Evolutionary conservation across 2,797 vertebrate species (phyloP), one percentile per base, ranked within the genome.

Genomic region (Paedocypris micromegethes): DNA sequence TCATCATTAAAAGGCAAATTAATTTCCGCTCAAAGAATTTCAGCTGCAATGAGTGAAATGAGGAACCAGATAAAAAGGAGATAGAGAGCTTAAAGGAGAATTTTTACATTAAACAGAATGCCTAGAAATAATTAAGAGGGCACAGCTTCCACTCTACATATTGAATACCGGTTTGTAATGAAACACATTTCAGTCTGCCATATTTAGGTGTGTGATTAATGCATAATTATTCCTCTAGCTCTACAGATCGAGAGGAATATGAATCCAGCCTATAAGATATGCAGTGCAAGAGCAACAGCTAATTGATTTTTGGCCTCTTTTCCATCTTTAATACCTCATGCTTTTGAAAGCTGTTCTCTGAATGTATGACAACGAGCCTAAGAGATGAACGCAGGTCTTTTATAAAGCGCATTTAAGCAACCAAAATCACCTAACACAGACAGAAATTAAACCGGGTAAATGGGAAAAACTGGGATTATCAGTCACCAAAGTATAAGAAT

Each of bases 1-100:
- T 9, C 70, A 68, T 68, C 65, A 80, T 85, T 79, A 82, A 54
- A 75, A 73, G 23, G 69, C 80, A 77, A 85, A 82, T 82, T 79
- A 81, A 81, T 79, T 62, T 58, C 58, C 60, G 79, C 72, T 78
- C 71, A 68, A 59, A 57, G 47, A 64, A 58, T 66, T 66, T 47
- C 81, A 74, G 75, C 66, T 74, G 65, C 66, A 40, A 79, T 62
- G 48, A 70, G 65, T 71, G 77, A 75, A 83, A 51, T 81, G 56
- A 78, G 41, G 51, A 58, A 46, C 52, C 40, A 63, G 59, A 62
- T 70, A 70, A 70, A 53, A 9, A 9, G 39, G 41, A 9, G 44
- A 62, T 44, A 63, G 58, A 42, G 8, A 0, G 40, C 66, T 57
- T 63, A 23, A 56, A 57, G 53, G 53, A 42, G 51, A 50, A 57